phyloP scores from a whole-genome alignment of 2,888 invertebrate species.

The Drosophila nr. perissopoda region DNA sequence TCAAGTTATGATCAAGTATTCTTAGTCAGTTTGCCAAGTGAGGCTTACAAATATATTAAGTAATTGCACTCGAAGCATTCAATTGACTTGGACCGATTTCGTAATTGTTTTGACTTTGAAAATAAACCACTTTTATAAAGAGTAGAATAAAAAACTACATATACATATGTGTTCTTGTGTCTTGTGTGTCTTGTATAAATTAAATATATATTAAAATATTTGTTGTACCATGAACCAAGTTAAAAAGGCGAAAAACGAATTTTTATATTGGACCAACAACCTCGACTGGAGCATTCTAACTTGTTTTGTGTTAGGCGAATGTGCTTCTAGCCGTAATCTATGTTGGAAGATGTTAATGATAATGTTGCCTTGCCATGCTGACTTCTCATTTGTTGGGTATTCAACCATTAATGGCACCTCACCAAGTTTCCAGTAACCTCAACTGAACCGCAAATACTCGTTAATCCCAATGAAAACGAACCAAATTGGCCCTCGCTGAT shows the following conservation, averaged over 20 bases:
- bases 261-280: not conserved
- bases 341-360: slow-evolving; percentile 40
- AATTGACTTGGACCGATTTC: not conserved
- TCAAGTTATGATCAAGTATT: not conserved
- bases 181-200: not conserved
- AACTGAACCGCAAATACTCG: slow-evolving; percentile 42
- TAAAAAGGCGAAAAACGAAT: not conserved
- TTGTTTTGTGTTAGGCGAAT: not conserved
- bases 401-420: slow-evolving; percentile 35
- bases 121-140: not conserved
- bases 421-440: slow-evolving; percentile 30
- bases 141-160: not conserved
- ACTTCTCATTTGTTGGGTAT: slow-evolving; percentile 49
- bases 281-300: not conserved
- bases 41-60: not conserved
- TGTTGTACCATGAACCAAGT: not conserved
- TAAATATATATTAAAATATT: not conserved
- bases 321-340: slow-evolving; percentile 1
- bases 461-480: slow-evolving; percentile 22
- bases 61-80: not conserved
- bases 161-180: not conserved
- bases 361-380: slow-evolving; percentile 49
- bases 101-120: slow-evolving; percentile 12
- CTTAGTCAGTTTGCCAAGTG: not conserved
- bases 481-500: slow-evolving; percentile 28